Base-by-base conservation (phyloP, 2,113 vertebrate species). In the Taxidea taxus region DNA sequence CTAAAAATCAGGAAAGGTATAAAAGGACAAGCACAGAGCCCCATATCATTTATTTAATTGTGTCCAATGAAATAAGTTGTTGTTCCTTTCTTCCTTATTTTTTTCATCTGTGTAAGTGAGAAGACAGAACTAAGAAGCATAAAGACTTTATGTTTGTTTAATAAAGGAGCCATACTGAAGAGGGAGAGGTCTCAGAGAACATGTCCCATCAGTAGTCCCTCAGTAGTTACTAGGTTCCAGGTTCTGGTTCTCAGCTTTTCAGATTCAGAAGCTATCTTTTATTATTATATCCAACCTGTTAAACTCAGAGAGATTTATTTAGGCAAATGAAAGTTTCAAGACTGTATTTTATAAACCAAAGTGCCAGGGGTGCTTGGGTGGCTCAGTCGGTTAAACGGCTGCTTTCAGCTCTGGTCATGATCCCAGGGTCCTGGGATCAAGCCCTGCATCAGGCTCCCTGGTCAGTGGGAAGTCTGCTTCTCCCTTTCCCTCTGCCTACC, bases 101-200 rank as follows among this genome's bases (percentile, higher is more conserved):
- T 82, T 62, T 74, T 54, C 72, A 86, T 74, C 29, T 51, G 34
- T 15, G 8, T 10, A 54, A 87, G 29, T 29, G 10, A 70, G 34
- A 62, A 12, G 1, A 42, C 7, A 29, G 3, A 25, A 42, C 18
- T 62, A n/a, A 87, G 47, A 62, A 42, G 9, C 27, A 42, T 23
- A 18, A 74, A 86, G 47, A 16, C 49, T 27, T 58, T 34, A n/a
- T 4, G 29, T 8, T 16, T 49, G 78, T 6, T 37, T 25, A 16
- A 68, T 68, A 68, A 68, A 95, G 47, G 11, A 44, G 5, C 23
- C 4, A 20, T 34, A 9, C 1, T 4, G 8, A 27, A 51, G 49
- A 81, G 2, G 16, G 1, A 49, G 27, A 44, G 3, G 27, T 39
- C 18, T 51, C 51, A 31, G 51, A 2, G 1, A 31, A 1, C 1